Conservation (phyloP, 2,888 invertebrate species). For the Brachyptera risi region DNA sequence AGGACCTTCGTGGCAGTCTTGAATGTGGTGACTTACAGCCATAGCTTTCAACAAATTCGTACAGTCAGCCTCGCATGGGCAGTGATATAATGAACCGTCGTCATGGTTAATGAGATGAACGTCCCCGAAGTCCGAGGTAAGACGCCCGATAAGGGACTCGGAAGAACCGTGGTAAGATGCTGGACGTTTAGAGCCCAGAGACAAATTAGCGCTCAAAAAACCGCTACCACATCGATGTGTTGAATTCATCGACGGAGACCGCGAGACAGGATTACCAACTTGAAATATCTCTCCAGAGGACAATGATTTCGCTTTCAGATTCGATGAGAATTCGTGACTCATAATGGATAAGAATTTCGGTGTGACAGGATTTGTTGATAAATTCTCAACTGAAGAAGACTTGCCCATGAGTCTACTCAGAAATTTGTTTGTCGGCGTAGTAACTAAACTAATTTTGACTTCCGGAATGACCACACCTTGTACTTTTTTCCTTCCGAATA, state of each 20-base stretch:
- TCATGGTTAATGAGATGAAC: too few species aligned
- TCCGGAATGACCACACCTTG: slow-evolving; percentile 37
- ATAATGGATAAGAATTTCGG: background rate
- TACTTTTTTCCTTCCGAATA: slow-evolving; percentile 45
- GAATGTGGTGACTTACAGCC: slow-evolving; percentile 40
- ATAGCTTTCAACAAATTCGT: slow-evolving; percentile 38
- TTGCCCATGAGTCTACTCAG: slow-evolving; percentile 48
- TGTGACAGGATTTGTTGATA: slow-evolving; percentile 36
- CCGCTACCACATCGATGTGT: slow-evolving; percentile 4
- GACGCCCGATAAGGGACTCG: slow-evolving; percentile 38
- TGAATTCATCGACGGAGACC: slow-evolving; percentile 17
- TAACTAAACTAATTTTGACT: slow-evolving; percentile 35
- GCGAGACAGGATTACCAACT: slow-evolving; percentile 31
- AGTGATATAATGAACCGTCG: slow-evolving; percentile 38
- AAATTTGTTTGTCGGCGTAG: slow-evolving; percentile 48
- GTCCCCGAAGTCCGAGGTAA: slow-evolving; percentile 7
- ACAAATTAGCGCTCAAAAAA: slow-evolving; percentile 5
- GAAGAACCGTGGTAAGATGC: slow-evolving; percentile 42
- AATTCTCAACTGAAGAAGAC: slow-evolving; percentile 50
- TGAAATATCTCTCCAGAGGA: slow-evolving; percentile 49
- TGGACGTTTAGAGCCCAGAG: slow-evolving; percentile 33
- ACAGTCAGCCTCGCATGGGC: slow-evolving; percentile 41
- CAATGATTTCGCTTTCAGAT: slow-evolving; percentile 45
- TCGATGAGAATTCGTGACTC: slow-evolving; percentile 35
- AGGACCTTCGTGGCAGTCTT: slow-evolving; percentile 41